Percentiles rank a stretch among this genome's conserved stretches.
Evolutionary conservation across 1,140 invertebrate genomes (phyloP).

Genomic region (Portunus trituberculatus): DNA sequence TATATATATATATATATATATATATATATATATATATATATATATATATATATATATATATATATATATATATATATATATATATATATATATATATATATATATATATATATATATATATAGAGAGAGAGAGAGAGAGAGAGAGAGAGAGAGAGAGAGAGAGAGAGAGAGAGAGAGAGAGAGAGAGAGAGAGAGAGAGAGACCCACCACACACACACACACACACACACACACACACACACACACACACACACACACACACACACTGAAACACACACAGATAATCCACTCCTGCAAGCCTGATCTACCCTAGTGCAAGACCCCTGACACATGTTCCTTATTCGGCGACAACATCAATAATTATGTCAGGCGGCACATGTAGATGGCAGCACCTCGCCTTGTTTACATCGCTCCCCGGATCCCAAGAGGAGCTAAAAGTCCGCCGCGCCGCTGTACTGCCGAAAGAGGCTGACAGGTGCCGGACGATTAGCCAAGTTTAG

Average conservation of each 20-base stretch:
- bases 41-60: too few species aligned
- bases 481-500: constrained; percentile 1
- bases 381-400: background rate
- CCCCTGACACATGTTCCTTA: background rate
- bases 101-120: too few species aligned
- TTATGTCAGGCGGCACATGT: background rate
- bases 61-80: too few species aligned
- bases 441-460: constrained; percentile 1
- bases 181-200: background rate
- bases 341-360: background rate
- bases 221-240: too few species aligned
- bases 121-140: too few species aligned
- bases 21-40: too few species aligned
- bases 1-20: too few species aligned
- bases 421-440: constrained; percentile 7
- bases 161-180: too few species aligned
- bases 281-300: background rate
- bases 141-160: too few species aligned
- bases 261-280: background rate
- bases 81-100: too few species aligned
- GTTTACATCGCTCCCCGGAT: background rate
- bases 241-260: too few species aligned
- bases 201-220: background rate
- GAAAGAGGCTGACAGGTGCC: background rate
- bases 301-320: background rate